Evolutionary conservation across 1,140 invertebrate species (phyloP).

Genomic region (Cotesia vestalis): DNA sequence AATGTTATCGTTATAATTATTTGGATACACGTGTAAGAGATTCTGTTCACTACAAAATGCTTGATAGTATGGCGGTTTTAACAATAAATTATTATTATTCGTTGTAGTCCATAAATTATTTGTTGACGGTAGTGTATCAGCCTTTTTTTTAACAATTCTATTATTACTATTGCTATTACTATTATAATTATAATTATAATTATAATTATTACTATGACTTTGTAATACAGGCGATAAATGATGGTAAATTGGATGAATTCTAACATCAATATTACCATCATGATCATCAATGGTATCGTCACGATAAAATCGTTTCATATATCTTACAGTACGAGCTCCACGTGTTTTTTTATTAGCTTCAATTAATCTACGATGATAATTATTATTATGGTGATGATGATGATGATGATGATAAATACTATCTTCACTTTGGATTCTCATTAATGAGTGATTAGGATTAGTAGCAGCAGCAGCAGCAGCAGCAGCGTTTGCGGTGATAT

Average conservation of each 20-base stretch:
- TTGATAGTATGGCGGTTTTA: constrained; percentile 1
- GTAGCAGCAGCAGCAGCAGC: constrained; percentile 58
- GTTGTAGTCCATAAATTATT: constrained; percentile 14
- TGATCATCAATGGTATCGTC: constrained; percentile 67
- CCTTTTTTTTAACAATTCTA: constrained; percentile 2
- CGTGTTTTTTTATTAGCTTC: constrained; percentile 68
- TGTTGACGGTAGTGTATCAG: constrained; percentile 30
- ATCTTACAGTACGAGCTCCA: constrained; percentile 79
- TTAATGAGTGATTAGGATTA: constrained; percentile 70
- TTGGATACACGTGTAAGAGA: not conserved
- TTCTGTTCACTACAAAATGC: constrained; percentile 15
- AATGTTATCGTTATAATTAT: not conserved
- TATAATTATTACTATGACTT: too few relatives aligned
- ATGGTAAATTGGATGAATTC: constrained; percentile 37
- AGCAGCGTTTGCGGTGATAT: too few relatives aligned
- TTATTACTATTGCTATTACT: constrained; percentile 5
- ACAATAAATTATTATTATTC: constrained; percentile 14
- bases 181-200: not conserved
- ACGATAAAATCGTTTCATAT: constrained; percentile 76
- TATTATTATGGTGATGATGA: constrained; percentile 9
- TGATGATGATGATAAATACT: constrained; percentile 57
- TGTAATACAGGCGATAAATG: constrained; percentile 5
- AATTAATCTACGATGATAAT: constrained; percentile 46
- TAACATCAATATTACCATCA: constrained; percentile 38
- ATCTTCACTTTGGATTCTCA: constrained; percentile 73